Conservation (phyloP, 2,888 invertebrate genomes). For the Habroteleia sp. region DNA sequence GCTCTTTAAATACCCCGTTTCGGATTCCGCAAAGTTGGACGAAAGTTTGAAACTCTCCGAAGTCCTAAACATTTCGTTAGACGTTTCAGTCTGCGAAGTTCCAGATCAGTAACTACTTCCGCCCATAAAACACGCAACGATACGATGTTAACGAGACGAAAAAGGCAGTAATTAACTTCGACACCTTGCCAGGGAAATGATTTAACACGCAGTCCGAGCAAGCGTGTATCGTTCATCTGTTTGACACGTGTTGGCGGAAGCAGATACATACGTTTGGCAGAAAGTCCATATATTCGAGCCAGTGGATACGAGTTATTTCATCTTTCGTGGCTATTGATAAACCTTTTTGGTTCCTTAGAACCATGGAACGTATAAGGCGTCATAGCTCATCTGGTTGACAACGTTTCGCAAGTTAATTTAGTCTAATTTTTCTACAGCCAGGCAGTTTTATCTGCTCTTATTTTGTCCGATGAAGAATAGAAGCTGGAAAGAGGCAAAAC, state of each 20-base stretch:
- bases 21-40: slow-evolving; percentile 12
- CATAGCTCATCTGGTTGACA: no score
- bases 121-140: slow-evolving; percentile 40
- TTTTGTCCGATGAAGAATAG: no score
- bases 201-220: slow-evolving; percentile 34
- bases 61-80: slow-evolving; percentile 36
- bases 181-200: slow-evolving; percentile 70
- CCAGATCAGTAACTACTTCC: slow-evolving; percentile 51
- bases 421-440: no score
- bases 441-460: no score
- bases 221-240: slow-evolving; percentile 40
- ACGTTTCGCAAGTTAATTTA: no score
- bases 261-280: slow-evolving; percentile 2
- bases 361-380: no score
- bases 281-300: no score
- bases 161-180: slow-evolving; percentile 76
- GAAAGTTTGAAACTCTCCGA: slow-evolving; percentile 4
- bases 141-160: slow-evolving; percentile 73
- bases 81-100: slow-evolving; percentile 29
- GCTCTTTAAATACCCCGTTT: slow-evolving; percentile 1
- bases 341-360: no score
- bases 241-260: slow-evolving; percentile 43
- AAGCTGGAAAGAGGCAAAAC: no score
- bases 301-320: no score
- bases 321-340: no score